Base-by-base conservation (phyloP, 1,140 invertebrate genomes). In the Micrasema longulum region DNA sequence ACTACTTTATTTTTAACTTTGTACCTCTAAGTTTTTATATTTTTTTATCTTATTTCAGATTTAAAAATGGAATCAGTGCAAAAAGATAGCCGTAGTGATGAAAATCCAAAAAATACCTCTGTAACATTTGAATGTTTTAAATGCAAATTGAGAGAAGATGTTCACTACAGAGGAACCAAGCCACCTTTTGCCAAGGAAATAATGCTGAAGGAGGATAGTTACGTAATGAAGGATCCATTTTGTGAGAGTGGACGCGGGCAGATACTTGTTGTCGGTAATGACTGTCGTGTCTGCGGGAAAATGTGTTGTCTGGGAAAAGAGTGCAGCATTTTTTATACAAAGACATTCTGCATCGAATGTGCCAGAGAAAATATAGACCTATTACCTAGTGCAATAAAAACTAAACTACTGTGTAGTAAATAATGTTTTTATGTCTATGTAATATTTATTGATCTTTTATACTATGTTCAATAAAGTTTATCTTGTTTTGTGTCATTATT, bases 211-310 rank as follows among this genome's bases (percentile, higher is more conserved):
- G 92, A 93, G 80, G 88, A 93, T 10, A 90, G 88, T 71, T 96
- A 92, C 80, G 80, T 95, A 0, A 92, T 94, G 87, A 91, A 91
- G 78, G 93, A 96, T 85, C 94, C 94, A 2, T 96, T 95, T 78
- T 88, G 88, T 77, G 82, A 89, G 1, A 86, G 88, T 14, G 81
- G 83, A 2, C 89, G 86, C 79, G 88, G 88, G 31, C 88, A 93
- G 81, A 84, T 82, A 65, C 88, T 93, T 77, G 84, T 93, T 0
- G 76, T 95, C 6, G 94, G 94, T n/a, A 84, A 87, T 22, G 87
- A 93, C 77, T 96, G 94, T 82, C 79, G 80, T 45, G 76, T 86
- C 1, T 96, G 94, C 84, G 77, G 83, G 9, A 88, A 88, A 74
- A 65, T 84, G 69, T 89, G 94, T 7, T 96, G 94, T 81, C 87